Evolutionary conservation across 2,888 invertebrate species (phyloP).

Genomic region (Drosophila borborema): DNA sequence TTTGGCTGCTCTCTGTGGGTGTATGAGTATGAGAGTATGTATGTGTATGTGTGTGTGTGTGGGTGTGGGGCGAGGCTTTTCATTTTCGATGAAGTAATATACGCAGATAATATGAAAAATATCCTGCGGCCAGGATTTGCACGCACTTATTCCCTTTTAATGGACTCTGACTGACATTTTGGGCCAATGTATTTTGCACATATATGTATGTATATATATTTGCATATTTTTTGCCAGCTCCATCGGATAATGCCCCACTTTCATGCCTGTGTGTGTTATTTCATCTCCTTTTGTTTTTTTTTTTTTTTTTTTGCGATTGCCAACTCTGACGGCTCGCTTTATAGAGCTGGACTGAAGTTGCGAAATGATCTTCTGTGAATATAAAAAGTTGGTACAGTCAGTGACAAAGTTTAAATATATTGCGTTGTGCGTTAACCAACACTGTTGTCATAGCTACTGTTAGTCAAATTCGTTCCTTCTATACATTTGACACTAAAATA

Average conservation of each 20-base stretch:
- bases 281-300: too few species aligned
- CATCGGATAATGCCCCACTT: conserved; percentile 29
- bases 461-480: background rate
- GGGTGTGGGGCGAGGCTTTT: conserved; percentile 47
- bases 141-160: conserved; percentile 81
- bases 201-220: conserved; percentile 29
- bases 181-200: conserved; percentile 19
- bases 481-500: background rate
- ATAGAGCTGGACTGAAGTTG: background rate
- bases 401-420: too few species aligned
- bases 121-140: conserved; percentile 75
- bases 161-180: conserved; percentile 58
- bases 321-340: conserved; percentile 2
- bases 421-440: background rate
- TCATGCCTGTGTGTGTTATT: background rate
- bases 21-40: background rate
- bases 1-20: conserved; percentile 31
- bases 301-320: conserved; percentile 4
- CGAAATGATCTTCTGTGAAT: background rate
- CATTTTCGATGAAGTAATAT: conserved; percentile 75
- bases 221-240: conserved; percentile 33
- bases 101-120: conserved; percentile 78
- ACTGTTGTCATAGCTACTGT: background rate
- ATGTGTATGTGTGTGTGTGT: background rate
- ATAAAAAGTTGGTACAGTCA: background rate